A percentile compares a stretch with the other conserved stretches of the same genome.
phyloP scores from a whole-genome alignment of 30 jellyfish, hydroid and myxozoan species.

The Aurelia aurita region DNA sequence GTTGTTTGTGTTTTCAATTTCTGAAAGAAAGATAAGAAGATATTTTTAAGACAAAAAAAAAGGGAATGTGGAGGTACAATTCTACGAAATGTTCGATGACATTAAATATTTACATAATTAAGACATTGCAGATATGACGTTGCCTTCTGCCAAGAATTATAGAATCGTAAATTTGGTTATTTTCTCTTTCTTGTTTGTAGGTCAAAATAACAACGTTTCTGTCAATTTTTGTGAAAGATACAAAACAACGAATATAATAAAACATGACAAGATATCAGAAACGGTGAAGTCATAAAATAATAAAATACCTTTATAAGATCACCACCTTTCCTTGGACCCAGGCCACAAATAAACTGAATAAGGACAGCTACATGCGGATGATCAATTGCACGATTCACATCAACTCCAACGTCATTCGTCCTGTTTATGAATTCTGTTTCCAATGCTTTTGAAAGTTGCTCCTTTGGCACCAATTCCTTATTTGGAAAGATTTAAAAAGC shows the following conservation, averaged over 20 bases:
- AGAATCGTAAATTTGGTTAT: too few species aligned
- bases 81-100: too few species aligned
- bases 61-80: too few species aligned
- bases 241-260: too few species aligned
- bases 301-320: slow-evolving; percentile 79
- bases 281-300: background rate
- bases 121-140: too few species aligned
- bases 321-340: slow-evolving; percentile 98
- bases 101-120: too few species aligned
- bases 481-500: background rate
- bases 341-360: slow-evolving; percentile 91
- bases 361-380: slow-evolving; percentile 84
- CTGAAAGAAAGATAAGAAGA: slow-evolving; percentile 20
- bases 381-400: slow-evolving; percentile 87
- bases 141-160: too few species aligned
- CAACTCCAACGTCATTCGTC: slow-evolving; percentile 96
- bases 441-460: slow-evolving; percentile 66
- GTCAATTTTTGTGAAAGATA: too few species aligned
- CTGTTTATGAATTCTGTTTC: slow-evolving; percentile 89
- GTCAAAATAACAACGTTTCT: too few species aligned
- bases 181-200: too few species aligned
- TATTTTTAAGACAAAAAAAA: too few species aligned
- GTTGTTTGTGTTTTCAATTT: slow-evolving; percentile 79
- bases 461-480: slow-evolving; percentile 91
- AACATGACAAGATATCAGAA: too few species aligned